Percentiles rank a stretch among this genome's conserved stretches.
phyloP scores from a whole-genome alignment of 1,140 invertebrate genomes.

The Subanguina moxae region DNA sequence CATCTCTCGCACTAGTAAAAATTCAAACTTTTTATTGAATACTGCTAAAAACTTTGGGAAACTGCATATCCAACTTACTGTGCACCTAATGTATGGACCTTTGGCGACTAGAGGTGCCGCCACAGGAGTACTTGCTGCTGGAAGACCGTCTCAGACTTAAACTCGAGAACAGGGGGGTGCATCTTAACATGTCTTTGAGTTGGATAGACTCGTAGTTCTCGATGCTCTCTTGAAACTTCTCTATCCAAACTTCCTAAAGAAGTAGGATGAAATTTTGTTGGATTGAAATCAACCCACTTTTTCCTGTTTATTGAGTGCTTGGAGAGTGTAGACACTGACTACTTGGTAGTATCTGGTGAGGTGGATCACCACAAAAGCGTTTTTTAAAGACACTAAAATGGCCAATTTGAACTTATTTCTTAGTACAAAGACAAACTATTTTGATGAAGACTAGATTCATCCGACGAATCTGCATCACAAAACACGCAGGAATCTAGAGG shows the following conservation, averaged over 20 bases:
- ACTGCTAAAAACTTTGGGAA: no score
- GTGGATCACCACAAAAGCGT: conserved; percentile 58
- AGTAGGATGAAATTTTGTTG: conserved; percentile 2
- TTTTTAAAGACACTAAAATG: conserved; percentile 51
- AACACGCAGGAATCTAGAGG: conserved; percentile 69
- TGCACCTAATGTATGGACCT: neutral
- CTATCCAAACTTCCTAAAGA: conserved; percentile 56
- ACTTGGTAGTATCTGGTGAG: conserved; percentile 58
- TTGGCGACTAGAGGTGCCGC: neutral
- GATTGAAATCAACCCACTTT: conserved; percentile 33
- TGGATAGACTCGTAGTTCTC: conserved; percentile 59
- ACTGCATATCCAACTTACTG: no score
- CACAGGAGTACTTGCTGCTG: conserved; percentile 6
- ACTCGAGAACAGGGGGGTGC: conserved; percentile 40
- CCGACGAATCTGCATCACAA: conserved; percentile 66
- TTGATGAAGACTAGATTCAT: conserved; percentile 59
- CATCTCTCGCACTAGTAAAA: no score
- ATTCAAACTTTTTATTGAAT: no score
- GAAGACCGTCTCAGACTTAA: conserved; percentile 22
- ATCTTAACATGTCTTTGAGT: conserved; percentile 56
- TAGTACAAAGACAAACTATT: neutral
- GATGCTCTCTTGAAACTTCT: conserved; percentile 58
- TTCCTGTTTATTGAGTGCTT: conserved; percentile 48
- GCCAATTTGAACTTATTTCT: no score
- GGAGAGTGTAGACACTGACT: conserved; percentile 53